Base-by-base conservation (phyloP, 2,888 invertebrate genomes). In the Stenchaetothrips biformis region DNA sequence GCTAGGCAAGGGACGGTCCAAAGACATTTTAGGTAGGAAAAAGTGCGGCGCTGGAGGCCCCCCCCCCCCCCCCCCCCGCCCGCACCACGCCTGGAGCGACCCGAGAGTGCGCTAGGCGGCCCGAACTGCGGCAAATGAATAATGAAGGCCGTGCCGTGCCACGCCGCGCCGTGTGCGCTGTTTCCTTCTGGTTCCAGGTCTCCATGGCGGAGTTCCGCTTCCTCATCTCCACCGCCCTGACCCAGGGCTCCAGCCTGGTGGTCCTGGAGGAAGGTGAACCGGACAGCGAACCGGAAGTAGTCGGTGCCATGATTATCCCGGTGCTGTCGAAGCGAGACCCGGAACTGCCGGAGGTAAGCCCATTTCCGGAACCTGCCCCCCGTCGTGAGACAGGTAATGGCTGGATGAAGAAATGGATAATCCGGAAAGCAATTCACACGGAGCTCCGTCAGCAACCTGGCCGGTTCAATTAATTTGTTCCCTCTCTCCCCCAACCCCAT, bases 281-380 rank as follows among this genome's bases (percentile, higher is more conserved):
- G 53, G 13, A 13, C 2, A 7, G 21, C 21, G 67, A 74, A 74
- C 67, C 67, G 67, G 67, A 74, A 74, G 25, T 74, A 25, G 67
- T 74, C 21, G 67, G 67, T 25, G 67, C 21, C 25, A 74, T 74
- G 67, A 21, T 74, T 7, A 21, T 74, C 8, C 67, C 67, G 67
- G 67, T 74, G 67, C 67, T 74, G 67, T 74, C 67, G 67, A 21
- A 11, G 18, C 67, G 25, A 74, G 67, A 74, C 59, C 59, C 59
- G 59, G 18, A 16, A 8, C 67, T 74, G 25, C 67, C 67, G 21
- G 67, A 74, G 67, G 67, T 74, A 25, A 74, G 67, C 25, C 6
- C 53, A 11, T 53, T 53, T 53, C 53, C 53, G 53, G 53, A 53
- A 18, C 62, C 6, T 18, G 6, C 62, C 67, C 21, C 21, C 67